A percentile compares a stretch with the other conserved stretches of the same genome.
Evolutionary conservation across 2,888 invertebrate genomes (phyloP).

Genomic region (Polymixis flavicincta): DNA sequence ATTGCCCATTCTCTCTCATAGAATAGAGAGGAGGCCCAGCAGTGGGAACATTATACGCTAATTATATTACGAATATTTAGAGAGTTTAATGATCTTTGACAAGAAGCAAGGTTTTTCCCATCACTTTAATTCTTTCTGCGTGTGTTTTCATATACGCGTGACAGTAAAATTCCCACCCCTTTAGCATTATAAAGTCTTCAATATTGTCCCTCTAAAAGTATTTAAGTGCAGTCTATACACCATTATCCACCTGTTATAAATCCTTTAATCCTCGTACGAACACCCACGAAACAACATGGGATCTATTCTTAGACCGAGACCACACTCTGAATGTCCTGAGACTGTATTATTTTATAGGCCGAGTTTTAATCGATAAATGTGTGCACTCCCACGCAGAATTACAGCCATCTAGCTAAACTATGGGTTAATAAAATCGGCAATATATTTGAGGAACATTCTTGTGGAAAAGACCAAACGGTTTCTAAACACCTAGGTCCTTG

Average conservation of each 20-base stretch:
- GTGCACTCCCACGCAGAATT: slow-evolving; percentile 50
- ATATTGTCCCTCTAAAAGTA: slow-evolving; percentile 13
- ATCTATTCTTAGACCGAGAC: slow-evolving; percentile 50
- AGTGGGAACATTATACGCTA: too few species aligned
- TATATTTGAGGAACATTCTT: slow-evolving; percentile 6
- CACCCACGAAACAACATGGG: slow-evolving; percentile 47
- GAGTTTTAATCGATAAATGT: slow-evolving; percentile 60
- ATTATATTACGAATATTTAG: neutral
- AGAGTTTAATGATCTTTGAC: neutral
- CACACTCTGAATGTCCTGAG: slow-evolving; percentile 26
- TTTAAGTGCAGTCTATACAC: slow-evolving; percentile 30
- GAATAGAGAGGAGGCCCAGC: too few species aligned
- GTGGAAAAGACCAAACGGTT: neutral
- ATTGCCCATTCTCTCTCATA: too few species aligned
- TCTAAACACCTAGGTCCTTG: neutral
- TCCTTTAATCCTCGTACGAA: slow-evolving; percentile 38
- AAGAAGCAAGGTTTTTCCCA: too few species aligned
- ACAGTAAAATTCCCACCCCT: neutral
- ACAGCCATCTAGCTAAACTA: slow-evolving; percentile 26
- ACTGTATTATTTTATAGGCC: slow-evolving; percentile 50
- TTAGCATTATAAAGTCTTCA: slow-evolving; percentile 20
- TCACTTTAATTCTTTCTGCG: neutral
- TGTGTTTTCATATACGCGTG: neutral
- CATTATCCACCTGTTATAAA: slow-evolving; percentile 43
- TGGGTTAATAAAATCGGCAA: slow-evolving; percentile 37